Evolutionary conservation across 2,888 invertebrate species (phyloP).

Genomic region (Chrysomela aeneicollis): DNA sequence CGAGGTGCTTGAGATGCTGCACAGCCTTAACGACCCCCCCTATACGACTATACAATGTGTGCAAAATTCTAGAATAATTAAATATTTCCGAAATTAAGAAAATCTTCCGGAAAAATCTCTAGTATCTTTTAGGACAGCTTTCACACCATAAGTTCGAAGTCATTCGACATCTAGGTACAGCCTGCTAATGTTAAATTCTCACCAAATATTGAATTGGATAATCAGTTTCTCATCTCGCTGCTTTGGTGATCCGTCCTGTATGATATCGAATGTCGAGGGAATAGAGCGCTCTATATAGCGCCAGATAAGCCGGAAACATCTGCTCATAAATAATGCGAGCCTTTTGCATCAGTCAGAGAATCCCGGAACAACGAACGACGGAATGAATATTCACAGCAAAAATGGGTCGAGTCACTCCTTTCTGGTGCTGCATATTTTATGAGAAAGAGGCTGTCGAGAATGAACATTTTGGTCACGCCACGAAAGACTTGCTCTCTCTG

Average conservation of each 20-base stretch:
- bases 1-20: too few relatives aligned
- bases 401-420: constrained; percentile 5
- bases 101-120: too few relatives aligned
- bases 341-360: constrained; percentile 2
- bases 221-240: background rate
- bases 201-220: too few relatives aligned
- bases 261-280: background rate
- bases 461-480: background rate
- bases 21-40: too few relatives aligned
- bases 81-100: too few relatives aligned
- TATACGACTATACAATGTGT: too few relatives aligned
- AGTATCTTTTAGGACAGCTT: too few relatives aligned
- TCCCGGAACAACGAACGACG: background rate
- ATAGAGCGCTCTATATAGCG: background rate
- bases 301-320: constrained; percentile 3
- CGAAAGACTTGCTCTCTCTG: background rate
- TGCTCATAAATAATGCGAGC: constrained; percentile 3
- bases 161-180: too few relatives aligned
- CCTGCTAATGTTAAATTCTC: too few relatives aligned
- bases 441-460: background rate
- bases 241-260: background rate
- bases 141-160: too few relatives aligned
- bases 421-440: constrained; percentile 1
- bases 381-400: constrained; percentile 3
- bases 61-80: too few relatives aligned